Base-by-base conservation (phyloP, 2,113 vertebrate genomes). In the Callipepla californica region DNA sequence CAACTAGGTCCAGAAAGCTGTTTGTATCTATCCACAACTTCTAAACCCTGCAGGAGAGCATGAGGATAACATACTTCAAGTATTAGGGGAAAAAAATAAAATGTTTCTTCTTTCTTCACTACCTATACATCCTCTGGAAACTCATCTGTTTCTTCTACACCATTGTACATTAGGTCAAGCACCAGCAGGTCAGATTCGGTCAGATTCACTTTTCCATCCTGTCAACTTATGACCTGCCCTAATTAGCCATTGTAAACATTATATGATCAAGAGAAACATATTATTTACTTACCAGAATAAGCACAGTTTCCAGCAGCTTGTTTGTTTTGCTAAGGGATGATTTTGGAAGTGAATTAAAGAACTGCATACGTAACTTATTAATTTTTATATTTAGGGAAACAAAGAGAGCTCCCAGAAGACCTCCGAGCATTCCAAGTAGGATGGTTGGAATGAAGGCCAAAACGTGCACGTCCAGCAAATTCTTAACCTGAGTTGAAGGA, bases 211-310 rank as follows among this genome's bases (percentile, higher is more conserved):
- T 36, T 87, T 81, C 45, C 58, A 73, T 66, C 25, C 75, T 89
- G 32, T 10, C 21, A 78, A 10, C 26, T 66, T 42, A 58, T 21
- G 61, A 85, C 57, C 42, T 73, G 32, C 23, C 32, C 38, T 92
- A 73, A 87, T 59, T 62, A 80, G 45, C 42, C 38, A 79, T 30
- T 67, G 19, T 59, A 91, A 91, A 90, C 59, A 11, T 57, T 44
- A 80, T 9, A 69, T 47, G 51, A 90, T 79, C 47, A 79, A 59
- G 40, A 87, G 34, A 80, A 89, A 3, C 1, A 1, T 30, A 75
- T 80, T 88, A 62, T 96, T 81, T 95, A 93, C 91, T 97, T 94
- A 96, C 95, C 93, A 96, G 80, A 75, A 96, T 61, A 32, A 97
- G 30, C 47, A 96, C 34, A 34, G 70, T 84, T 76, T 97, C 96